Conservation (phyloP, 2,888 invertebrate genomes). For the Stenolophus ochropezus region DNA sequence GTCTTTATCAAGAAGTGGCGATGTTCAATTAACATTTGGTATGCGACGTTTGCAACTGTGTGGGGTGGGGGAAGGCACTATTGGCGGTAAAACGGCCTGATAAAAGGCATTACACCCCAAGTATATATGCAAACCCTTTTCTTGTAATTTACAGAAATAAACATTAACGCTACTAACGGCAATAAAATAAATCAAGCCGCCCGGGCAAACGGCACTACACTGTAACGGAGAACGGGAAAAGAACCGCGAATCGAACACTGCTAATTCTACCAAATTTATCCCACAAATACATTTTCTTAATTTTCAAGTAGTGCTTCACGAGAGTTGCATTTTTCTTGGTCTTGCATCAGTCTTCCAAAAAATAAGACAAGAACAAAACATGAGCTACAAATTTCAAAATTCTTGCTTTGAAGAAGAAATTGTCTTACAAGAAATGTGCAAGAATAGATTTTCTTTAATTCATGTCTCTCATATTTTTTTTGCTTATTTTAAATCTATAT, state of each 20-base stretch:
- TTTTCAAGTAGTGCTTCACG: no score
- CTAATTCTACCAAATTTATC: no score
- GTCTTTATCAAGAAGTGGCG: slow-evolving; percentile 16
- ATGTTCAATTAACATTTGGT: slow-evolving; percentile 40
- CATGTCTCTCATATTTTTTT: no score
- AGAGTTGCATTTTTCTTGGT: no score
- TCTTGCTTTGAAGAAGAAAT: no score
- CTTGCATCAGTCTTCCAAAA: no score
- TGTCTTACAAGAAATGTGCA: no score
- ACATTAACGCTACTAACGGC: slow-evolving; percentile 77
- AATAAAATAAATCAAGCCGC: slow-evolving; percentile 76
- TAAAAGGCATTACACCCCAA: slow-evolving; percentile 60
- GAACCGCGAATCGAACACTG: neutral
- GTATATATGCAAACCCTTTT: slow-evolving; percentile 74
- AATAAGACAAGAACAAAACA: no score
- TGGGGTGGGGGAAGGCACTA: slow-evolving; percentile 34
- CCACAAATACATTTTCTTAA: no score
- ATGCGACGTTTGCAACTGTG: slow-evolving; percentile 14
- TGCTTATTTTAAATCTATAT: no score
- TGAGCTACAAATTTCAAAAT: no score
- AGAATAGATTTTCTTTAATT: no score
- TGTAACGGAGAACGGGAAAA: slow-evolving; percentile 66
- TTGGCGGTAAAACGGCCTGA: slow-evolving; percentile 59
- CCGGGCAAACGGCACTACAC: slow-evolving; percentile 68
- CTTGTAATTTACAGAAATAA: slow-evolving; percentile 77